Evolutionary conservation across 2,113 vertebrate genomes (phyloP), one percentile per base, ranked within the genome.

Genomic region (Excalfactoria chinensis): DNA sequence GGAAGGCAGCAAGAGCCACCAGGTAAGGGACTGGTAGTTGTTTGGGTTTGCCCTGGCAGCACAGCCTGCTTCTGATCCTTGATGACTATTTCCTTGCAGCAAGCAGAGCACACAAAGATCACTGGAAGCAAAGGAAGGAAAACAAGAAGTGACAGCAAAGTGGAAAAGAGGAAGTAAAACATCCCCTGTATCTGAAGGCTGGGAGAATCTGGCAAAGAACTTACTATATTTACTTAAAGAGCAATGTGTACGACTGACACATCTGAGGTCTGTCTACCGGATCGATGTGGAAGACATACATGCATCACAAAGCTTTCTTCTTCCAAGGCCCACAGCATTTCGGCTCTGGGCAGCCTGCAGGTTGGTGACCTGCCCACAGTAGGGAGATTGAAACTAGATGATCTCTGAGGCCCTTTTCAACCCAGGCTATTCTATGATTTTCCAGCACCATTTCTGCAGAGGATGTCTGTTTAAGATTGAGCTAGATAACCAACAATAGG

Each of bases 391-490:
- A 49, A 49, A 49, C 48, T 49, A 23, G 48, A 49, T 49, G 48
- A 23, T 13, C 48, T 49, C 22, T 49, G 48, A 49, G 48, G 11
- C 22, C 11, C 48, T 49, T 49, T 49, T 49, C 48, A 48, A 49
- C 22, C 48, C 48, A 49, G 22, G 48, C 46, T 21, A 12, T 49
- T 49, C 48, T 49, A 23, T 49, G 22, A 23, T 49, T 49, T 95
- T 73, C 41, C 34, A 84, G 21, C 17, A 30, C 13, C 1, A 0
- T 70, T 92, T 76, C 67, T 95, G 59, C 63, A 89, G 75, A 95
- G 91, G 90, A 96, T 93, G 68, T 92, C 74, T 93, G 89, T 83
- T 89, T 55, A 58, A 94, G 78, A 95, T 91, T 83, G 68, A 94
- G 79, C 88, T 77, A 84, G 88, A 93, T 89, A 91, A 91, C 59